Base-by-base conservation (phyloP, 2,888 invertebrate species). In the Steinernema hermaphroditum region DNA sequence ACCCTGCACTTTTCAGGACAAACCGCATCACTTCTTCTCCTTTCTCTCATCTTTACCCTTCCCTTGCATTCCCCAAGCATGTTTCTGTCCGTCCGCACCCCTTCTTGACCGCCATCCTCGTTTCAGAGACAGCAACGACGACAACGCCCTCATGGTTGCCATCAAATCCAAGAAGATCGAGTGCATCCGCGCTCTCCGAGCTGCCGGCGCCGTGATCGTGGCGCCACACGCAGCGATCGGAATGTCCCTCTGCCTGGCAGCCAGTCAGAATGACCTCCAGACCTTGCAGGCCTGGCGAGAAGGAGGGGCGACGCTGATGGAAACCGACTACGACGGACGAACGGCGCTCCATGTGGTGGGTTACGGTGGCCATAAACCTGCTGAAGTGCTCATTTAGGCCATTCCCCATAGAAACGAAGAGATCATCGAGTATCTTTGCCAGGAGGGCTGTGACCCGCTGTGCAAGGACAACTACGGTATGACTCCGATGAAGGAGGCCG, bases 91-190 rank as follows among this genome's bases (percentile, higher is more conserved):
- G 37, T 37, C 37, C 37, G 4, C 37, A 12, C 37, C n/a, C n/a
- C n/a, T n/a, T n/a, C n/a, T n/a, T 37, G 37, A 37, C 4, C 4
- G 4, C 37, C 12, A 37, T 8, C 37, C 37, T 12, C 37, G 41
- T 75, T 81, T 54, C 75, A 86, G 86, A 69, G 86, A 86, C 74
- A 79, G 86, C 54, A 85, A 85, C 72, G 86, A 87, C 6, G 84
- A 86, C 74, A 87, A 87, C 2, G 87, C 89, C 89, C 80, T 93
- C 91, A 77, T 91, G 90, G 81, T 92, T 91, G 24, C 92, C 91
- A 0, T 90, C 8, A 78, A 80, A 29, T 80, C 82, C 9, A 81
- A 80, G 44, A 80, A 83, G 37, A 73, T 83, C 62, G 80, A 79
- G 4, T 80, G 82, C 69, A 80, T 85, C 41, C 41, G 71, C 8